Percentiles rank a stretch among this genome's conserved stretches.
Evolutionary conservation across 2,888 invertebrate genomes (phyloP).

Genomic region (Pseudeuparius sepicola): DNA sequence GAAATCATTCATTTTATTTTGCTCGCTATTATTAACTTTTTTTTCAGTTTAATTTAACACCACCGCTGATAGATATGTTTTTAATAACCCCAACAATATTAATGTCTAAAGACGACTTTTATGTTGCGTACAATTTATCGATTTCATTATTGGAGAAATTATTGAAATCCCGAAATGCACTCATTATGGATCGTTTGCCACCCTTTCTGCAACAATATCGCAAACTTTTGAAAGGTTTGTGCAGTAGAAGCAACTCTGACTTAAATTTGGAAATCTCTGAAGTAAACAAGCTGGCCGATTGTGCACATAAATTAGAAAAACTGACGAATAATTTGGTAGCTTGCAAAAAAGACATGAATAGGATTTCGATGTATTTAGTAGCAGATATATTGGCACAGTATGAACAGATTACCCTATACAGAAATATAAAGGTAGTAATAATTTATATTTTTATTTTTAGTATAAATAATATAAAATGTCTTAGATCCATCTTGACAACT

Average conservation of each 20-base stretch:
- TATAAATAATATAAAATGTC: too few relatives aligned
- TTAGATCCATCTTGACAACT: constrained; percentile 40
- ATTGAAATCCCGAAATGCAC: constrained; percentile 31
- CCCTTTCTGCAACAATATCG: constrained; percentile 35
- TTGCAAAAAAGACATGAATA: constrained; percentile 36
- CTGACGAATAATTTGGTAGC: constrained; percentile 33
- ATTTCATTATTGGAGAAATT: constrained; percentile 31
- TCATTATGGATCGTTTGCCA: constrained; percentile 35
- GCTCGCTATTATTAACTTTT: constrained; percentile 9
- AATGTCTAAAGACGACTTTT: constrained; percentile 19
- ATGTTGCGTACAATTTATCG: constrained; percentile 28
- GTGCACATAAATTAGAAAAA: constrained; percentile 37
- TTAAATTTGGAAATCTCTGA: constrained; percentile 17
- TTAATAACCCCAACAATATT: constrained; percentile 28
- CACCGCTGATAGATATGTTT: constrained; percentile 30
- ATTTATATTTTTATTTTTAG: constrained; percentile 6
- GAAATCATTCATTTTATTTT: constrained; percentile 15
- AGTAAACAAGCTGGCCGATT: constrained; percentile 30
- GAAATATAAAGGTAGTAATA: constrained; percentile 39
- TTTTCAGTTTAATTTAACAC: constrained; percentile 32
- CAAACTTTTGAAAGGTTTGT: constrained; percentile 29
- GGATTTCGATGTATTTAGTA: constrained; percentile 40
- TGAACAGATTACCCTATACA: constrained; percentile 38
- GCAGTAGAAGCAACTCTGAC: constrained; percentile 29
- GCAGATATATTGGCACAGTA: constrained; percentile 41